Evolutionary conservation across 1,140 invertebrate species (phyloP), one percentile per base, ranked within the genome.

Genomic region (Sitobion miscanthi): DNA sequence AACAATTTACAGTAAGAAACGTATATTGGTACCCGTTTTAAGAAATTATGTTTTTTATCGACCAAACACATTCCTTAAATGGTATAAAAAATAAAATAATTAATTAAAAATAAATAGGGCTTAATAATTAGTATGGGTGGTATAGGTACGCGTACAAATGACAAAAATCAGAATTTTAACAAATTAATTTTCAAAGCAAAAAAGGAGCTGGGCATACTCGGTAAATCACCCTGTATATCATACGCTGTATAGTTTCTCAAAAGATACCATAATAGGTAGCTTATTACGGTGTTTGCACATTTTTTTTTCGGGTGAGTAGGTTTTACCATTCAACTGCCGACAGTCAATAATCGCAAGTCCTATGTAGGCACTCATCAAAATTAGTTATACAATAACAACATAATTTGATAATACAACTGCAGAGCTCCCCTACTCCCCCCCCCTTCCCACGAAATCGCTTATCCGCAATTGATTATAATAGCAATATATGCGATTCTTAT

Each of bases 361-460:
- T 30, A 30, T 62, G 57, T 62, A n/a, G 30, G 30, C 30, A n/a
- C n/a, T 77, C 62, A 17, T n/a, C 62, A 77, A 77, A 77, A 77
- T 77, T 17, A 77, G n/a, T 77, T n/a, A 77, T 77, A 17, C n/a
- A 77, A 77, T 54, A n/a, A 77, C 0, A n/a, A n/a, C 17, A 77
- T 2, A n/a, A 35, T 77, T 77, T 14, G n/a, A 77, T 69, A 14
- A n/a, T 17, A 69, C 0, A n/a, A 77, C 30, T 77, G 11, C 3
- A 35, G 6, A 54, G 20, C 52, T 54, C 30, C 30, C 57, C 25
- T 17, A 8, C 17, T 35, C 8, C 54, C 54, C 54, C 23, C 62
- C 21, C 14, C 14, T 1, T 0, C 62, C 20, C 9, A 0, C 0
- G 0, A 17, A n/a, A 77, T 17, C 4, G 62, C 62, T 77, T n/a